Evolutionary conservation across 2,113 vertebrate genomes (phyloP), one percentile per base, ranked within the genome.

Genomic region (Erythrocercus mccallii): DNA sequence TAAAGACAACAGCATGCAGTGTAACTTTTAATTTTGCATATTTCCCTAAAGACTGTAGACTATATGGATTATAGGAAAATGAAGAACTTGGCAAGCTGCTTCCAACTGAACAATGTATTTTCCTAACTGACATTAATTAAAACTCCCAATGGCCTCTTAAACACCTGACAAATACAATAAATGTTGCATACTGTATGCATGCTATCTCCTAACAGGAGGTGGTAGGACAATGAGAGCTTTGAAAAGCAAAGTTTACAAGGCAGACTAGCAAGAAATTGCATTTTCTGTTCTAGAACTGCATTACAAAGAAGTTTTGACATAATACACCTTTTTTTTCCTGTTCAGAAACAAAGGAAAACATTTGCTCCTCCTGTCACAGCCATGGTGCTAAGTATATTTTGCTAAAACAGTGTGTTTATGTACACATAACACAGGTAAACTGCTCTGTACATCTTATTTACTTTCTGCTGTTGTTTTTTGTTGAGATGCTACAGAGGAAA

Each of bases 51-150:
- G 98, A 98, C 98, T 97, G 96, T 95, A 98, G 97, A 98, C 98
- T 98, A 98, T 98, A 98, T 98, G 98, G 98, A 98, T 98, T 98
- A 98, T 98, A 98, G 97, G 98, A 98, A 98, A 98, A 98, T 98
- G 97, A 97, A 98, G 98, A 98, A 98, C 97, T 98, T 98, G 98
- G 98, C 98, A 98, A 98, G 98, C 98, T 98, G 98, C 97, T 98
- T 98, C 97, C 92, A 98, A 98, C 98, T 98, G 97, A 98, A 98
- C 98, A 98, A 98, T 98, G 98, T 98, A 98, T 98, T 98, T 98
- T 98, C 97, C 98, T 98, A 98, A 98, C 98, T 99, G 98, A 99
- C 98, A 98, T 98, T 98, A 99, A 99, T 98, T 98, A 98, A 98
- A 98, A 98, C 97, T 98, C 98, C 98, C 98, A 98, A 95, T 98